Base-by-base conservation (phyloP, 2,888 invertebrate genomes). In the Eilema caniola region DNA sequence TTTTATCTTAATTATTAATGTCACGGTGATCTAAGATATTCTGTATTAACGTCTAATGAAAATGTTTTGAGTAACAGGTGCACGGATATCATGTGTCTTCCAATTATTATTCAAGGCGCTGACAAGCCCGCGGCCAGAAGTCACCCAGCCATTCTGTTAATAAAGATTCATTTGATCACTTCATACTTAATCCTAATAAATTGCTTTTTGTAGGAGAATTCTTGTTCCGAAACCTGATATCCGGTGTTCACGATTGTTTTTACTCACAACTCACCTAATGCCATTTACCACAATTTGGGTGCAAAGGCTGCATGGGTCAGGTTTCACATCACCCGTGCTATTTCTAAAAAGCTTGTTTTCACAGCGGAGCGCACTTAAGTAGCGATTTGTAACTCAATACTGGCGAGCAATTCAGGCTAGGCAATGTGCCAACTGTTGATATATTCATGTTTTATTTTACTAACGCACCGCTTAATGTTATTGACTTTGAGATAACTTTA, bases 321-420 rank as follows among this genome's bases (percentile, higher is more conserved):
- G 86, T 94, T 93, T 83, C 93, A 86, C 86, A 84, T 87, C 82
- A 78, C 83, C 82, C 84, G 89, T 89, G 93, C 93, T 93, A 93
- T 95, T 95, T 95, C 93, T 91, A 94, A 95, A 94, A 92, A 91
- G 92, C 91, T 88, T 95, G 94, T 95, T 95, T 94, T 95, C 90
- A 85, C 92, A 94, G 87, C 91, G 80, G 90, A 92, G 90, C 91
- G 92, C 93, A 86, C 92, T 94, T 94, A 94, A 92, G 92, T 89
- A 90, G 88, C 88, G 87, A 90, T 90, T 89, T 84, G 95, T 90
- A 94, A 95, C 86, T 84, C 81, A 85, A 95, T 85, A 90, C 88
- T 81, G 73, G 72, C 70, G 86, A 83, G 88, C 88, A 89, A 92
- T 90, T 92, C 85, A 81, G 88, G 81, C 86, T 87, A 91, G 91